A percentile compares a stretch with the other conserved stretches of the same genome.
Conservation (phyloP, 2,888 invertebrate genomes). For the Ophion slaviceki region DNA sequence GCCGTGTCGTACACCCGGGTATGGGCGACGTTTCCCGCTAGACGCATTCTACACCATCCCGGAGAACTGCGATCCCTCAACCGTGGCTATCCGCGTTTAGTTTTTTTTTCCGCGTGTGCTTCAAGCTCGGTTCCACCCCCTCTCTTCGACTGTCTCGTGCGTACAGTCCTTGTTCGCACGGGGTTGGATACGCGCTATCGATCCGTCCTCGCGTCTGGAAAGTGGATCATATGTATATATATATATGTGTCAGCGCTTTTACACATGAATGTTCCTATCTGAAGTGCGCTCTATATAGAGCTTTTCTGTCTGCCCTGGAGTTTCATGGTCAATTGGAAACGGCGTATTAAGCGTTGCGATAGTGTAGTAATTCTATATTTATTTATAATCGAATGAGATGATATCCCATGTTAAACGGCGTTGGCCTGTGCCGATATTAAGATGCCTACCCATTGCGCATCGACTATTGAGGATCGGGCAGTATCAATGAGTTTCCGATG, state of each 20-base stretch:
- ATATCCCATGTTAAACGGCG: too few relatives aligned
- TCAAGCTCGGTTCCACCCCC: conserved; percentile 1
- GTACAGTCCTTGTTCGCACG: conserved; percentile 39
- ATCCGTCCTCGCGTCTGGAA: conserved; percentile 42
- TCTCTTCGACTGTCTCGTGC: conserved; percentile 18
- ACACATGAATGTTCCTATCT: conserved; percentile 9
- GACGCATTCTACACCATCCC: conserved; percentile 2
- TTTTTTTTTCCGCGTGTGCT: not conserved
- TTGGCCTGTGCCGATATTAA: too few relatives aligned
- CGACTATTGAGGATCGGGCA: too few relatives aligned
- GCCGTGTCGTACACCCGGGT: conserved; percentile 2
- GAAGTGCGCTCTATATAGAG: conserved; percentile 42
- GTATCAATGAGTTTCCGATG: too few relatives aligned
- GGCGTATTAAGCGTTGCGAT: not conserved
- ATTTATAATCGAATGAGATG: too few relatives aligned
- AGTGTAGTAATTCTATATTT: too few relatives aligned
- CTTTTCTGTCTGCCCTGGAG: not conserved
- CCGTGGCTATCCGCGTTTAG: conserved; percentile 5
- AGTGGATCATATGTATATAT: not conserved
- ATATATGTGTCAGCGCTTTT: not conserved
- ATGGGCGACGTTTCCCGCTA: not conserved
- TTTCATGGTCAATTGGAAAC: conserved; percentile 7
- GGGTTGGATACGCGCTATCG: conserved; percentile 57
- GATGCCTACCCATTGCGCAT: too few relatives aligned
- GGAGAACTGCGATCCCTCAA: not conserved